phyloP scores from a whole-genome alignment of 2,888 invertebrate species.

The Eristalis intricaria region DNA sequence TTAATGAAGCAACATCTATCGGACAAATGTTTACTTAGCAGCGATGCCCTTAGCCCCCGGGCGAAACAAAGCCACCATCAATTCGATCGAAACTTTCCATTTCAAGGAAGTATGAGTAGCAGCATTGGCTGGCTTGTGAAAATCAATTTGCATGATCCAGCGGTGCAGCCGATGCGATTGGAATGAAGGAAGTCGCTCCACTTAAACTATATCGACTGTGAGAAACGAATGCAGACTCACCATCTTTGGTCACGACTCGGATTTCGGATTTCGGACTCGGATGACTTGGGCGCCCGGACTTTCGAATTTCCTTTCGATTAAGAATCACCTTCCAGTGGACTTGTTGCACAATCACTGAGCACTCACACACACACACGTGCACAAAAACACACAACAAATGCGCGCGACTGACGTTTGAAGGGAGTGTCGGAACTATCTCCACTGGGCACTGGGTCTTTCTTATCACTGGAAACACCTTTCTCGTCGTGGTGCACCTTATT shows the following conservation, averaged over 20 bases:
- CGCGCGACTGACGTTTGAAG: not conserved
- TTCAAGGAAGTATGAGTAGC: slow-evolving; percentile 48
- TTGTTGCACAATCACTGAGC: slow-evolving; percentile 50
- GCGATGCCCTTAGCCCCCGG: slow-evolving; percentile 49
- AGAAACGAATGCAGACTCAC: slow-evolving; percentile 45
- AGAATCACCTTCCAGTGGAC: slow-evolving; percentile 36
- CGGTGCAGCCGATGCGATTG: slow-evolving; percentile 27
- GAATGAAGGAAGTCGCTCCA: slow-evolving; percentile 55
- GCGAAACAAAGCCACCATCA: slow-evolving; percentile 1
- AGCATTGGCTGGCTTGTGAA: not conserved
- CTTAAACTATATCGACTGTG: slow-evolving; percentile 30
- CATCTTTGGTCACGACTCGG: slow-evolving; percentile 57
- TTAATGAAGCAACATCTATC: not conserved
- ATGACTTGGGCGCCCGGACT: slow-evolving; percentile 22
- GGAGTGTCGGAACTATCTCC: slow-evolving; percentile 26
- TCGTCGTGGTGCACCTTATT: slow-evolving; percentile 45
- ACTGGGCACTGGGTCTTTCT: slow-evolving; percentile 23
- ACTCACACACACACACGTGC: not conserved
- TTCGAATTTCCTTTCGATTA: slow-evolving; percentile 48
- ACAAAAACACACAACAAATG: no score
- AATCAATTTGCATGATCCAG: slow-evolving; percentile 59
- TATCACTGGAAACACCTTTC: slow-evolving; percentile 39
- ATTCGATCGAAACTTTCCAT: slow-evolving; percentile 27
- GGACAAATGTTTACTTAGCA: slow-evolving; percentile 7
- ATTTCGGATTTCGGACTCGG: not conserved